Evolutionary conservation across 2,888 invertebrate species (phyloP).

Genomic region (Holacanthella duospinosa): DNA sequence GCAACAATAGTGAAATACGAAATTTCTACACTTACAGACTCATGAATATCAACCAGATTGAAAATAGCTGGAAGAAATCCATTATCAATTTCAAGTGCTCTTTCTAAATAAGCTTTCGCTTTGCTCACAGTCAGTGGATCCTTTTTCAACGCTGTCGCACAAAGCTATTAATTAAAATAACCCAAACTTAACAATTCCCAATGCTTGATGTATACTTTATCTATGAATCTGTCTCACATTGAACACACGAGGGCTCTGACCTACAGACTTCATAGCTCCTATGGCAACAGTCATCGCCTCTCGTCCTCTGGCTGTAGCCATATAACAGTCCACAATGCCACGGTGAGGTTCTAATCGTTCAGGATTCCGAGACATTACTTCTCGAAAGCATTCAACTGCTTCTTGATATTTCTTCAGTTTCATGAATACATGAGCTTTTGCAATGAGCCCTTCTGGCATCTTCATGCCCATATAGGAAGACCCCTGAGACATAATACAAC

Average conservation of each 20-base stretch:
- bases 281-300: slow-evolving; percentile 49
- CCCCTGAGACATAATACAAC: no score
- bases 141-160: slow-evolving; percentile 61
- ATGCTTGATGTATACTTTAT: slow-evolving; percentile 1
- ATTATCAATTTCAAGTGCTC: slow-evolving; percentile 60
- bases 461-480: slow-evolving; percentile 21
- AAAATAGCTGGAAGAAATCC: slow-evolving; percentile 62
- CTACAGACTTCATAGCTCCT: slow-evolving; percentile 1
- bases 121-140: slow-evolving; percentile 52
- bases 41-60: slow-evolving; percentile 58
- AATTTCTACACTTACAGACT: slow-evolving; percentile 43
- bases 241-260: background rate
- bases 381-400: slow-evolving; percentile 55
- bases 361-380: slow-evolving; percentile 53
- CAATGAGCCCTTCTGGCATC: slow-evolving; percentile 55
- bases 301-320: slow-evolving; percentile 54
- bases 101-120: slow-evolving; percentile 60
- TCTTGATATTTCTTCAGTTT: slow-evolving; percentile 57
- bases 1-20: background rate
- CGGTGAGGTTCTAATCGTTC: slow-evolving; percentile 63
- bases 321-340: slow-evolving; percentile 64
- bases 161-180: slow-evolving; percentile 58
- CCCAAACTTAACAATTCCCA: slow-evolving; percentile 12
- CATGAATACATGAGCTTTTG: slow-evolving; percentile 58
- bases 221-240: background rate